Evolutionary conservation across 2,113 vertebrate species (phyloP).

Genomic region (Rhinichthys klamathensis): DNA sequence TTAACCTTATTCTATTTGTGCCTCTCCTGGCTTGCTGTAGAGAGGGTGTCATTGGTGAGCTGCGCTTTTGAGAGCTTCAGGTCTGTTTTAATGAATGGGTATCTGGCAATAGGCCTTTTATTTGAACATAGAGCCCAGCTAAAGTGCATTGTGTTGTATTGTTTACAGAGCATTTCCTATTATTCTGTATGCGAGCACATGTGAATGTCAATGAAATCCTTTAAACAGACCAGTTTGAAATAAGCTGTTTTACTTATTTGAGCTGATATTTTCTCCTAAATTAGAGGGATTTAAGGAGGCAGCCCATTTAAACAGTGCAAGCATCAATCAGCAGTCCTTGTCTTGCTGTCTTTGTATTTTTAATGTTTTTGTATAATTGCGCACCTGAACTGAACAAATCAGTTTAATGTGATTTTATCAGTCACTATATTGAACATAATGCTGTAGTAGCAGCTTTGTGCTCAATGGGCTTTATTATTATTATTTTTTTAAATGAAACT

Average conservation of each 20-base stretch:
- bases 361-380: background rate
- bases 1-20: conserved; percentile 52
- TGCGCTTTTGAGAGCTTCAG: conserved; percentile 60
- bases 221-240: conserved; percentile 1
- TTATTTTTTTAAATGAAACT: too few species aligned
- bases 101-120: conserved; percentile 72
- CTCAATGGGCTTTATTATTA: conserved; percentile 23
- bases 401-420: background rate
- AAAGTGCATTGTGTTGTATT: conserved; percentile 72
- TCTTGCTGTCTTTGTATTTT: background rate
- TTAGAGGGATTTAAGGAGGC: background rate
- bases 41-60: conserved; percentile 60
- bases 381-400: conserved; percentile 2
- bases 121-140: conserved; percentile 69
- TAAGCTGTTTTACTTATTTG: background rate
- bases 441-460: conserved; percentile 31
- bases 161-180: conserved; percentile 70
- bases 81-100: conserved; percentile 64
- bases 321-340: background rate
- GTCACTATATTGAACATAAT: background rate
- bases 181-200: conserved; percentile 59
- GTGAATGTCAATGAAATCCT: conserved; percentile 39
- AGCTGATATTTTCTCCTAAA: background rate
- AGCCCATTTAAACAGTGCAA: background rate
- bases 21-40: conserved; percentile 63